Evolutionary conservation across 1,140 invertebrate species (phyloP).

Genomic region (Hormaphis cornu): DNA sequence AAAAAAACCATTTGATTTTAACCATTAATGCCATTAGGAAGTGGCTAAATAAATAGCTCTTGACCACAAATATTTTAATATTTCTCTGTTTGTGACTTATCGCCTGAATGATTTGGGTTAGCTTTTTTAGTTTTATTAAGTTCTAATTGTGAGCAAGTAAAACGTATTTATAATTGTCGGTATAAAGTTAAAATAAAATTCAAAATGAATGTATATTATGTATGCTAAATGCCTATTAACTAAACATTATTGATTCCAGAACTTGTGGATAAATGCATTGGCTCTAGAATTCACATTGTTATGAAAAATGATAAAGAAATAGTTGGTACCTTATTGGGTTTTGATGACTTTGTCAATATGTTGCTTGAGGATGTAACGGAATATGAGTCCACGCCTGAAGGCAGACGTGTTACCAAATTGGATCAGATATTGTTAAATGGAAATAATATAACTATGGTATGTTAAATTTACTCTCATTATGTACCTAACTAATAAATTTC

Average conservation of each 20-base stretch:
- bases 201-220: background rate
- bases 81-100: no score
- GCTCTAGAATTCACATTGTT: conserved; percentile 96
- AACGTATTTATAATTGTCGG: no score
- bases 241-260: conserved; percentile 51
- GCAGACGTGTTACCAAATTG: conserved; percentile 88
- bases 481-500: background rate
- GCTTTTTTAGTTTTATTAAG: no score
- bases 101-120: no score
- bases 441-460: conserved; percentile 97
- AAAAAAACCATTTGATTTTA: no score
- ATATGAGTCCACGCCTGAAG: conserved; percentile 93
- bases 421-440: conserved; percentile 98
- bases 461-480: background rate
- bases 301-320: conserved; percentile 99
- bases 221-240: background rate
- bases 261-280: conserved; percentile 99
- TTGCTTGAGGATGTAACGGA: conserved; percentile 85
- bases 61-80: no score
- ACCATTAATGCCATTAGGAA: no score
- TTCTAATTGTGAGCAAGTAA: no score
- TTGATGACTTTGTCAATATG: conserved; percentile 99
- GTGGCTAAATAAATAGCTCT: no score
- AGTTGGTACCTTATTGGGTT: conserved; percentile 92
- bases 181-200: no score